A percentile compares a stretch with the other conserved stretches of the same genome.
phyloP scores from a whole-genome alignment of 2,113 vertebrate species.

The Tyto alba region DNA sequence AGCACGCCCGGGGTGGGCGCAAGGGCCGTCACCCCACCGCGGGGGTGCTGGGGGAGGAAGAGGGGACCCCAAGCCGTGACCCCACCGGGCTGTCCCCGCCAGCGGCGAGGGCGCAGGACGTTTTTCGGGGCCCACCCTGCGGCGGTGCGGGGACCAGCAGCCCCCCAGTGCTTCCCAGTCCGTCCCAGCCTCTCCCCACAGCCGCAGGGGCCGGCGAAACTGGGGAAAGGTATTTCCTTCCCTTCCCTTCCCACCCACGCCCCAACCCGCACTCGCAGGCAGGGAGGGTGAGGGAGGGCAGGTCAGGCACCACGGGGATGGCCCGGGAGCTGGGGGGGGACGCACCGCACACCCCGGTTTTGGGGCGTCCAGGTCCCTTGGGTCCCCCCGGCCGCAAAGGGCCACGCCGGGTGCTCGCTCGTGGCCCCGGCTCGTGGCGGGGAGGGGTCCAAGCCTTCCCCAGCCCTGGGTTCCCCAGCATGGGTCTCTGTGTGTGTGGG shows the following conservation, averaged over 20 bases:
- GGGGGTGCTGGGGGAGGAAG: background rate
- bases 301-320: fast-evolving
- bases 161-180: no score
- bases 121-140: background rate
- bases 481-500: no score
- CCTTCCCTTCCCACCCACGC: background rate
- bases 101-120: fast-evolving
- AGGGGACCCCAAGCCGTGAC: background rate
- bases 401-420: fast-evolving
- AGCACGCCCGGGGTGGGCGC: fast-evolving
- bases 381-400: background rate
- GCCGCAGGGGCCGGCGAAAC: background rate
- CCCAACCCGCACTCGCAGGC: fast-evolving
- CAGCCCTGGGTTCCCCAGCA: fast-evolving
- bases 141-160: background rate
- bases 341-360: fast-evolving
- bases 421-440: background rate
- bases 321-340: background rate
- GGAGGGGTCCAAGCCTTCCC: background rate
- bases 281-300: background rate
- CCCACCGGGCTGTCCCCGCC: fast-evolving
- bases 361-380: background rate
- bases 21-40: background rate
- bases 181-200: background rate
- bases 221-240: background rate